Conservation (phyloP, 2,888 invertebrate species). For the Clitarchus hookeri region DNA sequence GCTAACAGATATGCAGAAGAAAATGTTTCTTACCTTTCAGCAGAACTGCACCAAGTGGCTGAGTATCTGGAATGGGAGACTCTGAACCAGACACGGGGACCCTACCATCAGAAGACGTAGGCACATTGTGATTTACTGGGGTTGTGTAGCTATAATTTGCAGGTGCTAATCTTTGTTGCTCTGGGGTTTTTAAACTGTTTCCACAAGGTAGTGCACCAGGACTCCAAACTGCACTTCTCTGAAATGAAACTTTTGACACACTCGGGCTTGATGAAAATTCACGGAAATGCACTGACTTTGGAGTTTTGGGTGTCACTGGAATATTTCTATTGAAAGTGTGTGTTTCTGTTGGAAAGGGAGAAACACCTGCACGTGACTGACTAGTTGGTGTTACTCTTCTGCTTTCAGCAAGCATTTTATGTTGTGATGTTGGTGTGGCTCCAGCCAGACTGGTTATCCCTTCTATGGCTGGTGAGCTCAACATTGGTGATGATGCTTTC, state of each 20-base stretch:
- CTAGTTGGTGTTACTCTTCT: not conserved
- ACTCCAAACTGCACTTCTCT: not conserved
- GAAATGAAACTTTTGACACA: not conserved
- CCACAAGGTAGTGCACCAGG: not conserved
- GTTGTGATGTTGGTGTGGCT: not conserved
- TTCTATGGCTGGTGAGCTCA: not conserved
- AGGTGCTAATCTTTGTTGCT: not conserved
- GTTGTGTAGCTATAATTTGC: not conserved
- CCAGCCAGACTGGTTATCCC: not conserved
- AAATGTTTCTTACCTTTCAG: not conserved
- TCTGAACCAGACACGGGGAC: not conserved
- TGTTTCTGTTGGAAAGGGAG: not conserved
- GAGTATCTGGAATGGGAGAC: not conserved
- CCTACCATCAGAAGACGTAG: not conserved
- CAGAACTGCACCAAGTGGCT: not conserved
- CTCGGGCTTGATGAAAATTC: not conserved
- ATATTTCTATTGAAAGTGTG: not conserved
- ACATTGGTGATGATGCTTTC: not conserved
- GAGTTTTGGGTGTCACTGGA: not conserved
- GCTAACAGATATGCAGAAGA: no score
- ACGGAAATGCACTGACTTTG: not conserved
- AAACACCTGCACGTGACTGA: not conserved
- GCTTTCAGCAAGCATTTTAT: not conserved
- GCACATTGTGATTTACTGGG: not conserved
- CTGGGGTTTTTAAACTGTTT: not conserved